phyloP scores from a whole-genome alignment of 1,140 invertebrate species.

The Chironomus tepperi region DNA sequence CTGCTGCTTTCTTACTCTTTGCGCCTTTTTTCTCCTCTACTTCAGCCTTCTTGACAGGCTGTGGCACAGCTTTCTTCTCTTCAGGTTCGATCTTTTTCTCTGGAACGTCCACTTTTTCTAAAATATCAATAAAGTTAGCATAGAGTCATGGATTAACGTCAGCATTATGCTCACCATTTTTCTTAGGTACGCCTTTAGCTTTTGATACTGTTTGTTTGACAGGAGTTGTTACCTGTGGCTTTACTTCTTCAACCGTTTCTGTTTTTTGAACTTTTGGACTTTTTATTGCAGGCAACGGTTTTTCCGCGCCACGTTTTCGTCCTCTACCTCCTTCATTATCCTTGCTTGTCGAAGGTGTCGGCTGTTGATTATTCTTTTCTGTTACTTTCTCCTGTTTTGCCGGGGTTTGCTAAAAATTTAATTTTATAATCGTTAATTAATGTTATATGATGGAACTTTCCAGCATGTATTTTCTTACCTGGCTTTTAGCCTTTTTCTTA shows the following conservation, averaged over 20 bases:
- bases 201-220: slow-evolving; percentile 27
- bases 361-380: not conserved
- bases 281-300: not conserved
- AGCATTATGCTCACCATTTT: slow-evolving; percentile 18
- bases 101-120: slow-evolving; percentile 27
- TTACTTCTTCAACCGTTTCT: slow-evolving; percentile 25
- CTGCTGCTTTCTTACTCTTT: not conserved
- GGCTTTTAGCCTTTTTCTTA: not conserved
- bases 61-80: not conserved
- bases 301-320: slow-evolving; percentile 27
- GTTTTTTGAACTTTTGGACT: slow-evolving; percentile 1
- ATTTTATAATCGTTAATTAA: not conserved
- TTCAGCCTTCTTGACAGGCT: not conserved
- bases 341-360: not conserved
- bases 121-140: slow-evolving; percentile 17
- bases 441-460: not conserved
- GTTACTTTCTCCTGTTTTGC: not conserved
- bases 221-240: slow-evolving; percentile 20
- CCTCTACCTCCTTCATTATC: slow-evolving; percentile 31
- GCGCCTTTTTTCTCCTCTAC: not conserved
- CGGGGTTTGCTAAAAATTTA: not conserved
- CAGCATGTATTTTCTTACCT: not conserved
- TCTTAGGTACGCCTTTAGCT: slow-evolving; percentile 26
- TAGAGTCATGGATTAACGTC: slow-evolving; percentile 17
- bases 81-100: not conserved